phyloP scores from a whole-genome alignment of 2,113 vertebrate genomes.

The Condylura cristata region DNA sequence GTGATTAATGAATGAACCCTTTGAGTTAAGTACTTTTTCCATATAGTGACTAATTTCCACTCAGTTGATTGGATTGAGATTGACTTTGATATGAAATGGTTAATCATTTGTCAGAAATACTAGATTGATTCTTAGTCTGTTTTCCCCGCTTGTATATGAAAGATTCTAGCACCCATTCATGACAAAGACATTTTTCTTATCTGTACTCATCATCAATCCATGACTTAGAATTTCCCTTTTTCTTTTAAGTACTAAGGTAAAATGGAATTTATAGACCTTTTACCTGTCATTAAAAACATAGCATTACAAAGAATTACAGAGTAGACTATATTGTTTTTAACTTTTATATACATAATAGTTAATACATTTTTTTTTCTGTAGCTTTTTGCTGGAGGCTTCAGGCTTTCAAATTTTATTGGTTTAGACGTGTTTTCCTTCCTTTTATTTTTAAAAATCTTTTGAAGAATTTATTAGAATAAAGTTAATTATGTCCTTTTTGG shows the following conservation, averaged over 20 bases:
- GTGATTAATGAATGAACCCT: constrained; percentile 67
- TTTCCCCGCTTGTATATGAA: not conserved
- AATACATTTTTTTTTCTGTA: not conserved
- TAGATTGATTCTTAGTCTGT: constrained; percentile 41
- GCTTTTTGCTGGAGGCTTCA: not conserved
- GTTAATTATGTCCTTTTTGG: not conserved
- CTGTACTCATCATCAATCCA: constrained; percentile 5
- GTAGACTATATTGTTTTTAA: constrained; percentile 21
- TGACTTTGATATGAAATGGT: constrained; percentile 59
- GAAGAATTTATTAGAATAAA: not conserved
- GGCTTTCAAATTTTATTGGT: not conserved
- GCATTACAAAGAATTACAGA: constrained; percentile 43
- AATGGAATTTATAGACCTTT: constrained; percentile 35
- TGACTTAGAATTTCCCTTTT: constrained; percentile 25
- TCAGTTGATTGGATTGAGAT: constrained; percentile 60
- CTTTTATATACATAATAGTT: constrained; percentile 36
- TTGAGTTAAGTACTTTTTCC: constrained; percentile 70
- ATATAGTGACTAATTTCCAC: constrained; percentile 69
- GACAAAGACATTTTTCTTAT: constrained; percentile 44
- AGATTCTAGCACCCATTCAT: constrained; percentile 34
- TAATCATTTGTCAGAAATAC: constrained; percentile 59
- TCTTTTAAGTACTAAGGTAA: constrained; percentile 30
- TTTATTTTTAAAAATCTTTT: not conserved
- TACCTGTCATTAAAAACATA: constrained; percentile 43
- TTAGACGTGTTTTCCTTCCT: not conserved